These are phyloP conservation scores for human DNA, from an alignment of 2,113 vertebrate species.

Conservation along the genomic window GRCh38 chr15:71677501-71678000, in stretches of 20 bases:
- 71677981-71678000: not conserved
- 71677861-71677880: not conserved
- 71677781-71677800: not conserved
- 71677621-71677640: slow-evolving; percentile 2
- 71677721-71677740: not conserved
- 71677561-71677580: slow-evolving; percentile 6
- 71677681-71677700: not conserved
- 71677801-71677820: not conserved
- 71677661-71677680: not conserved
- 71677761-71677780: not conserved
- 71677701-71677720: not conserved
- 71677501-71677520: slow-evolving; percentile 43
- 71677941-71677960: not conserved
- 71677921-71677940: not conserved
- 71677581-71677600: slow-evolving; percentile 1
- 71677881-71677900: slow-evolving; percentile 25
- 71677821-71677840: slow-evolving; percentile 32
- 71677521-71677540: not conserved
- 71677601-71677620: slow-evolving; percentile 30
- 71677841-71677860: slow-evolving; percentile 7
- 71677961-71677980: not conserved
- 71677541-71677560: not conserved
- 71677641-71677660: not conserved
- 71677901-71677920: not conserved
- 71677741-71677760: not conserved